A percentile compares a stretch with the other conserved stretches of the same genome.
Evolutionary conservation across 1,140 invertebrate genomes (phyloP).

Genomic region (Rhizoglyphus robini): DNA sequence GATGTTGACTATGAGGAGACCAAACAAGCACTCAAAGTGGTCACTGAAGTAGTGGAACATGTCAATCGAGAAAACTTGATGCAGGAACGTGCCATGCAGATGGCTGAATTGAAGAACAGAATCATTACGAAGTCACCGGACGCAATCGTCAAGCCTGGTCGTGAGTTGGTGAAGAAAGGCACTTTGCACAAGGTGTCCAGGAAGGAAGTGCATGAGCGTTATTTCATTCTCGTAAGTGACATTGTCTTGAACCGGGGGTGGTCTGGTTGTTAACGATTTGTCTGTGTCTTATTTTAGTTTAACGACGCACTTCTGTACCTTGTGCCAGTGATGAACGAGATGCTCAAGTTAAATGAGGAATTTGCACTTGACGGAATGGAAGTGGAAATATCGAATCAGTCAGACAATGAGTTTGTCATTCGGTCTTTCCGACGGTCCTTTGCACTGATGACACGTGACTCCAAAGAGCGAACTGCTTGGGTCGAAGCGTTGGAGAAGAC

Average conservation of each 20-base stretch:
- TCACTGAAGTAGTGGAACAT: slow-evolving; percentile 56
- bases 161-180: slow-evolving; percentile 52
- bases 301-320: slow-evolving; percentile 55
- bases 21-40: slow-evolving; percentile 48
- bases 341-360: slow-evolving; percentile 42
- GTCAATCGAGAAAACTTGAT: slow-evolving; percentile 54
- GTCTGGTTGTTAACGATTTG: slow-evolving; percentile 17
- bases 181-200: slow-evolving; percentile 50
- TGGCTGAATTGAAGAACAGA: slow-evolving; percentile 16
- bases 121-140: slow-evolving; percentile 2
- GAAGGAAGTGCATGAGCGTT: slow-evolving; percentile 51
- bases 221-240: slow-evolving; percentile 50
- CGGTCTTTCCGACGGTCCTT: slow-evolving; percentile 50
- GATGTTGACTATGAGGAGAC: slow-evolving; percentile 52
- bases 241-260: background rate
- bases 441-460: slow-evolving; percentile 46
- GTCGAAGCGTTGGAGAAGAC: slow-evolving; percentile 46
- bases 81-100: slow-evolving; percentile 42
- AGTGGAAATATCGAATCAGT: slow-evolving; percentile 34
- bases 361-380: slow-evolving; percentile 48
- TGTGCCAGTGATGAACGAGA: slow-evolving; percentile 31
- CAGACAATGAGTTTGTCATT: slow-evolving; percentile 48
- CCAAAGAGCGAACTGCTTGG: slow-evolving; percentile 51
- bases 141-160: slow-evolving; percentile 25
- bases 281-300: slow-evolving; percentile 39